A percentile compares a stretch with the other conserved stretches of the same genome.
phyloP scores from a whole-genome alignment of 2,888 invertebrate species.

The Erebia palarica region DNA sequence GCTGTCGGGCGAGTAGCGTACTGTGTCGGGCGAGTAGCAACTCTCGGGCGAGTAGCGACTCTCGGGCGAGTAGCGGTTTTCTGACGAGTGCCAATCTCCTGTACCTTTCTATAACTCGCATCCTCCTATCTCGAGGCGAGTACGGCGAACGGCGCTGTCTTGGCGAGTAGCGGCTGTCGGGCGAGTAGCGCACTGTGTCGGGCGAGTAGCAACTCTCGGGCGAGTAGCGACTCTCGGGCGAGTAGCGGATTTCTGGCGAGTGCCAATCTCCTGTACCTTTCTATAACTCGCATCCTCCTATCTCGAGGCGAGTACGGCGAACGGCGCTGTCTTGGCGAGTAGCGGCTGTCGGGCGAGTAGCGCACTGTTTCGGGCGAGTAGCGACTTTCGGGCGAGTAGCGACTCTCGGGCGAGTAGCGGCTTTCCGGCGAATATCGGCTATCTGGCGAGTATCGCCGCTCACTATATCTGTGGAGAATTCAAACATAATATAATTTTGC shows the following conservation, averaged over 20 bases:
- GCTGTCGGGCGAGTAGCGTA: constrained; percentile 77
- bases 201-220: constrained; percentile 76
- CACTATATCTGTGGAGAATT: constrained; percentile 42
- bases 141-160: constrained; percentile 47
- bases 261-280: constrained; percentile 51
- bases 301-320: constrained; percentile 54
- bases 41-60: constrained; percentile 65
- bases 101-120: constrained; percentile 50
- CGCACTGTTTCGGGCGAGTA: constrained; percentile 63
- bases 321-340: constrained; percentile 54
- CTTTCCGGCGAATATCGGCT: constrained; percentile 60
- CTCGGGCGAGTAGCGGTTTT: constrained; percentile 77
- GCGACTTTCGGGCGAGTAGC: constrained; percentile 65
- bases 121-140: too few relatives aligned
- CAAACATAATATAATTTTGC: not conserved
- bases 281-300: constrained; percentile 58
- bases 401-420: constrained; percentile 67
- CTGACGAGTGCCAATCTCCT: constrained; percentile 69
- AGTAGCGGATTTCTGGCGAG: constrained; percentile 72
- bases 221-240: constrained; percentile 71
- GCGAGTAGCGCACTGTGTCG: constrained; percentile 70
- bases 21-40: constrained; percentile 61
- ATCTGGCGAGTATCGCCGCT: constrained; percentile 69
- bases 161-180: constrained; percentile 70
- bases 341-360: constrained; percentile 67